Conservation (phyloP, 2,113 vertebrate species). For the Oryzias curvinotus region DNA sequence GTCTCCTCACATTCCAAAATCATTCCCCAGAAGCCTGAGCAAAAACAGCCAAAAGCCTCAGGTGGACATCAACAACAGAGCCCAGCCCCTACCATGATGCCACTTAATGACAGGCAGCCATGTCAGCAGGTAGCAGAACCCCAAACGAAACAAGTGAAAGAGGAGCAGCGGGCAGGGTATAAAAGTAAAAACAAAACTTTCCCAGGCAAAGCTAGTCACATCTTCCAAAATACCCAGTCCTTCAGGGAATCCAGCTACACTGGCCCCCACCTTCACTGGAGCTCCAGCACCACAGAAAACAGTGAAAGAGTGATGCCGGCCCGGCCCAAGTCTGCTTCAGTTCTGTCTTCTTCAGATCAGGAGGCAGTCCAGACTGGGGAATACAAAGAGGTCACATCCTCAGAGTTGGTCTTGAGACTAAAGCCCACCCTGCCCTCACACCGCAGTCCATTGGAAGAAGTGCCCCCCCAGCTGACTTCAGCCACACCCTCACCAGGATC, state of each 20-base stretch:
- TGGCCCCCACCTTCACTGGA: conserved; percentile 72
- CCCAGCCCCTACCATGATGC: conserved; percentile 31
- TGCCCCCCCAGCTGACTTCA: conserved; percentile 44
- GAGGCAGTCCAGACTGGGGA: conserved; percentile 2
- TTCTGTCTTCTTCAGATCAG: conserved; percentile 32
- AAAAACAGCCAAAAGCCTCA: conserved; percentile 20
- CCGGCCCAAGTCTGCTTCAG: conserved; percentile 34
- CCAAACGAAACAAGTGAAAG: conserved; percentile 56
- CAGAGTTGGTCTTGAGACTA: conserved; percentile 84
- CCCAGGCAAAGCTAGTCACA: conserved; percentile 81
- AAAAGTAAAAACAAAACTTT: conserved; percentile 88
- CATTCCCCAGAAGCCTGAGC: conserved; percentile 8
- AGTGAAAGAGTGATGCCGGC: conserved; percentile 4
- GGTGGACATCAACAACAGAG: conserved; percentile 17
- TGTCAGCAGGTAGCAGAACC: conserved; percentile 79
- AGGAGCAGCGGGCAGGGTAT: conserved; percentile 74
- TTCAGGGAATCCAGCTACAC: conserved; percentile 82
- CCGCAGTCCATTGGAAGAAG: conserved; percentile 74
- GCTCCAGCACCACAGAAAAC: conserved; percentile 38
- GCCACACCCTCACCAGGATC: conserved; percentile 4
- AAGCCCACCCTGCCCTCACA: conserved; percentile 82
- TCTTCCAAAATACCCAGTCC: conserved; percentile 85
- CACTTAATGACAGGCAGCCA: conserved; percentile 56
- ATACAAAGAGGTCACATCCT: conserved; percentile 48
- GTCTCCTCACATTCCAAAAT: conserved; percentile 67